Base-by-base conservation (phyloP, 2,797 vertebrate species). In the Typhlichthys eigenmanni region DNA sequence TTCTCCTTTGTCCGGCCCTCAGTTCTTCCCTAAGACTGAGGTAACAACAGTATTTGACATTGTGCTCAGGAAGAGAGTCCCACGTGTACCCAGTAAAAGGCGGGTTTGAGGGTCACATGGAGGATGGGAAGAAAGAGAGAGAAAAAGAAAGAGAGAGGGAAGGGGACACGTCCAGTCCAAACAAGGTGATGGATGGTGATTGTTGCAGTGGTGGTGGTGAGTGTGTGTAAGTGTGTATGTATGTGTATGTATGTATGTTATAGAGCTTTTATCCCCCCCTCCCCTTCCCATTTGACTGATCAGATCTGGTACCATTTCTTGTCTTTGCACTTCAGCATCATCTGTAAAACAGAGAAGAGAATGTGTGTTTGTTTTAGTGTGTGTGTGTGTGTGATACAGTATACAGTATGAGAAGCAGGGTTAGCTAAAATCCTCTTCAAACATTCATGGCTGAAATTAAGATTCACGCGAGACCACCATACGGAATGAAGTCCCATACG, bases 221-320 rank as follows among this genome's bases (percentile, higher is more conserved):
- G 34, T 38, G 34, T 38, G 34, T 38, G 38, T 38, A 2, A 7
- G 38, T 38, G 38, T 38, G 38, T 38, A 9, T 63, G 78, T 80
- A 9, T 38, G 38, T 38, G 38, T 38, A 1, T 38, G 38, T 38
- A 9, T 38, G 38, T 63, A 77, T 81, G 6, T 76, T 68, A 24
- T 47, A 68, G 70, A 71, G 72, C 71, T 68, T 66, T 53, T 62
- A 71, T 75, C 76, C 72, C 66, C 63, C 71, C 34, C 64, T 50
- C 5, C 76, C 76, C 84, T 10, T 55, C 68, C 56, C 54, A 60
- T 50, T 67, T 47, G 5, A 68, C 71, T 38, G 43, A 87, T 99
- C 94, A 99, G 95, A 99, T 96, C 83, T 99, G 98, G 93, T 99
- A 99, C 98, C 98, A 99, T 81, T 98, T 99, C 87, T 99, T 99